Base-by-base conservation (phyloP, 2,797 vertebrate species). In the Distichodus sexfasciatus region DNA sequence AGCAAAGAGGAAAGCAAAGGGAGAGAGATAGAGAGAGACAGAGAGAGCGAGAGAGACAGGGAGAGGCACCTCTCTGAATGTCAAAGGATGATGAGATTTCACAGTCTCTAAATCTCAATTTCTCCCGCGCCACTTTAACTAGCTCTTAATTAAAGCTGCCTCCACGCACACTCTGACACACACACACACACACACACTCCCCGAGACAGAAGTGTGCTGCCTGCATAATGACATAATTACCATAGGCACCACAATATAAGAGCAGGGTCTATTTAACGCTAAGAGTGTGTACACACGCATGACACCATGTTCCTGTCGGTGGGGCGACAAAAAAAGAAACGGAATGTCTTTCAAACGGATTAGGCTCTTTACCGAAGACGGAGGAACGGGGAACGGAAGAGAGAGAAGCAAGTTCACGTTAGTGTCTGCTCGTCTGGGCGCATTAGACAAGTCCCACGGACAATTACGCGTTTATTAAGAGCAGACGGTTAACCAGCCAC, bases 171-270 rank as follows among this genome's bases (percentile, higher is more conserved):
- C 66, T 38, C 21, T 12, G 23, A 57, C 55, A 46, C n/a, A 40
- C 50, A 26, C 54, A 57, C 69, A 63, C 41, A 44, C 59, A 29
- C 36, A 61, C 59, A 50, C 47, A 48, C 64, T 51, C 51, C 41
- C 57, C 6, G 41, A 62, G 66, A 77, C 44, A 59, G 57, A 51
- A 54, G 59, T 87, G 85, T 86, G 81, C 83, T 79, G 86, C 70
- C 80, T 84, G 84, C 83, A 89, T 90, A 91, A 90, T 90, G 86
- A 85, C 80, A 86, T 88, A 87, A 91, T 91, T 91, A 92, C 81
- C 78, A 87, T 79, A 85, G 86, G 84, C 86, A 86, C 24, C 9
- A 17, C 57, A 54, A 60, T 23, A 58, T 86, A 86, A 87, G 85
- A 87, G 82, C 82, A 62, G 71, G 82, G 78, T 81, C 51, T 73